phyloP scores from a whole-genome alignment of 2,797 vertebrate genomes.

The Falco rusticolus region DNA sequence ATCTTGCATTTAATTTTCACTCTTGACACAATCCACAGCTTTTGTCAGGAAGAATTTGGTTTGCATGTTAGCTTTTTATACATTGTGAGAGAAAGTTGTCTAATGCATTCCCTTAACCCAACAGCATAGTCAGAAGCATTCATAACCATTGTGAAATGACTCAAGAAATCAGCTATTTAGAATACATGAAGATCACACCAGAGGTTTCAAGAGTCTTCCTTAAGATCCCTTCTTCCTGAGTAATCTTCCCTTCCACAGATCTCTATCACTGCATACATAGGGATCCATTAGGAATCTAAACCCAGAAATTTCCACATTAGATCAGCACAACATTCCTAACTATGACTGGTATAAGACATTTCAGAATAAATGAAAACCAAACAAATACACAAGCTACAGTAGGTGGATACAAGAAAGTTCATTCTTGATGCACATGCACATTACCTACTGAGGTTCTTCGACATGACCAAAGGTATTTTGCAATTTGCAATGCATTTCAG shows the following conservation, averaged over 20 bases:
- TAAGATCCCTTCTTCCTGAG: neutral
- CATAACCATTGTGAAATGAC: neutral
- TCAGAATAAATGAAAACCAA: neutral
- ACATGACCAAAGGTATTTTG: neutral
- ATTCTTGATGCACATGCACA: neutral
- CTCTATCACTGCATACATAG: neutral
- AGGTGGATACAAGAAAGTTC: neutral
- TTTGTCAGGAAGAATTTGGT: constrained; percentile 52
- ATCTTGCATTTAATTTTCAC: constrained; percentile 59
- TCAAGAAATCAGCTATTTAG: constrained; percentile 27
- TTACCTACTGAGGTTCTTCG: neutral
- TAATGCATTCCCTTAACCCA: neutral
- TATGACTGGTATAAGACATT: neutral
- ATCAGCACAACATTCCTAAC: neutral
- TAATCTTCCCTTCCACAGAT: neutral
- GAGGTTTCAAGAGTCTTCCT: neutral
- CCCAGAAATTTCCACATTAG: neutral
- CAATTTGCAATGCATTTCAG: neutral
- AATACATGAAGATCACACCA: neutral
- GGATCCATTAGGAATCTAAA: neutral
- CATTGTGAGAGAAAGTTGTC: constrained; percentile 14
- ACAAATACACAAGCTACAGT: neutral
- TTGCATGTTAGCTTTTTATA: constrained; percentile 26
- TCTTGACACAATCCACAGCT: constrained; percentile 51
- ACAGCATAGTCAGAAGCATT: neutral